Evolutionary conservation across 2,797 vertebrate species (phyloP), one percentile per base, ranked within the genome.

Genomic region (Alcedo atthis): DNA sequence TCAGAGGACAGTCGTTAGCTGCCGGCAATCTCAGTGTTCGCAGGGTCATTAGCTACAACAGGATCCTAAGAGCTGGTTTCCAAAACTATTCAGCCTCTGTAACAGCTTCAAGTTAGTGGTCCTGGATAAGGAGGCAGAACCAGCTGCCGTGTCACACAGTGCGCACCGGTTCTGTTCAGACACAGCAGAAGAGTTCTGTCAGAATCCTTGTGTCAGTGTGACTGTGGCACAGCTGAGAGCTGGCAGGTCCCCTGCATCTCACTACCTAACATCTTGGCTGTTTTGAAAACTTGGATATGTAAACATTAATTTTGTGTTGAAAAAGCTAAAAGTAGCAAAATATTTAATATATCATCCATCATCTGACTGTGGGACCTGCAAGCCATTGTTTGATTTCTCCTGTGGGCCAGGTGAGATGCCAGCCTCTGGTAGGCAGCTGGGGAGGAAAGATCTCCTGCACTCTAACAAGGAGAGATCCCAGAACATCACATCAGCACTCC

Each of bases 231-330:
- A 77, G 42, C 35, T 63, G 32, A 77, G 8, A 63, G 53, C n/a
- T 35, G 49, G 37, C 49, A 58, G 28, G 48, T 33, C 19, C n/a
- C 26, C n/a, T 0, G 0, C 4, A 5, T 17, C 79, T 74, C 22
- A 19, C 33, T 40, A 20, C 18, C 32, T 12, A 30, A 55, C 10
- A 35, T 32, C 46, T 66, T 35, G 17, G 55, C 24, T 3, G 0
- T 54, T 75, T 54, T 25, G 45, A 84, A 88, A 84, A 70, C 22
- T 3, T n/a, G 35, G 30, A 48, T 30, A 5, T 45, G 51, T 75
- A 81, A 85, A 58, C 26, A 20, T 24, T 26, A 33, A 66, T 63
- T 87, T 73, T 8, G 6, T 48, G 17, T 28, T 53, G 59, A 67
- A 85, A 73, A 46, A 79, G 49, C 25, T 15, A 51, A 51, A 51